Evolutionary conservation across 1,140 invertebrate genomes (phyloP).

Genomic region (Drosophila takahashii): DNA sequence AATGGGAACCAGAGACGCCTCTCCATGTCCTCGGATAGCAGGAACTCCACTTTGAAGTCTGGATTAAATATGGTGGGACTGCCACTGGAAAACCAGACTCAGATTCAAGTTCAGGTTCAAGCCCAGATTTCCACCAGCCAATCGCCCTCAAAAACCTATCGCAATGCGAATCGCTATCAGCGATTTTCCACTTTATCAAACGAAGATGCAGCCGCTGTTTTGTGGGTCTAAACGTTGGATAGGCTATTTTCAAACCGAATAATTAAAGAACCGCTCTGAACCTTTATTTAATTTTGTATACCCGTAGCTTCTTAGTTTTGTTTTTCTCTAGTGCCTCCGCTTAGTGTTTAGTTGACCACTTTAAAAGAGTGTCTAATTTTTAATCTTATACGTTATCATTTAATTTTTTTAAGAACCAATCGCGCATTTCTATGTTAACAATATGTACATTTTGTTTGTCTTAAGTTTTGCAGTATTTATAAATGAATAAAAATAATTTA

Average conservation of each 20-base stretch:
- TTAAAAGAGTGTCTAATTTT: slow-evolving; percentile 8
- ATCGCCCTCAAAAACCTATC: slow-evolving; percentile 71
- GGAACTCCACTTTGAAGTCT: slow-evolving; percentile 77
- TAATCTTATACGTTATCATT: slow-evolving; percentile 23
- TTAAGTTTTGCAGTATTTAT: slow-evolving; percentile 76
- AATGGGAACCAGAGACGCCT: slow-evolving; percentile 48
- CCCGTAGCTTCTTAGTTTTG: slow-evolving; percentile 9
- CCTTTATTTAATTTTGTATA: slow-evolving; percentile 16
- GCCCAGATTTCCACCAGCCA: slow-evolving; percentile 18
- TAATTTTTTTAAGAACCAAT: slow-evolving; percentile 35
- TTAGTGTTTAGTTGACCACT: slow-evolving; percentile 27
- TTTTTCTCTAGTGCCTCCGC: slow-evolving; percentile 52
- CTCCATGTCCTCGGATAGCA: slow-evolving; percentile 63
- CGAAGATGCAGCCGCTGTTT: slow-evolving; percentile 75
- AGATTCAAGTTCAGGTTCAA: slow-evolving; percentile 44
- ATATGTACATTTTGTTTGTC: slow-evolving; percentile 45
- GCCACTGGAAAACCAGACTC: slow-evolving; percentile 45
- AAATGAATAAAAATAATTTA: slow-evolving; percentile 56
- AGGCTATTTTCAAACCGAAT: not conserved
- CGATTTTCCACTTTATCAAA: slow-evolving; percentile 82
- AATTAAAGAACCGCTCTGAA: not conserved
- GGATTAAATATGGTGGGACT: slow-evolving; percentile 67
- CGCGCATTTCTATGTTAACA: slow-evolving; percentile 67
- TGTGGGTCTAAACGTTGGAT: slow-evolving; percentile 68
- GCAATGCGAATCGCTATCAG: slow-evolving; percentile 77